Evolutionary conservation across 2,797 vertebrate genomes (phyloP).

Genomic region (Ammospiza maritima): DNA sequence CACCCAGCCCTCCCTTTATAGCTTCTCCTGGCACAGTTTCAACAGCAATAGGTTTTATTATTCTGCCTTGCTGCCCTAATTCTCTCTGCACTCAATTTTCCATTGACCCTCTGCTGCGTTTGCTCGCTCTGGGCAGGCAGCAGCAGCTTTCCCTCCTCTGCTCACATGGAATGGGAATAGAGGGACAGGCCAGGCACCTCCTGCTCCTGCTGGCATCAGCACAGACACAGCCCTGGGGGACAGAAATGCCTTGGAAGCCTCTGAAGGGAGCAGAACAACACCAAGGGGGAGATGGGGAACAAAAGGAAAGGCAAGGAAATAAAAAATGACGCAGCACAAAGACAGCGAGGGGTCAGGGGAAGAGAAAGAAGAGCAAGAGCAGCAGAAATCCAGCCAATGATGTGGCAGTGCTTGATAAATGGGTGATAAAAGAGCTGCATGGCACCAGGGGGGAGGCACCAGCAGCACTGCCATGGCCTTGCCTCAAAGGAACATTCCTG

Average conservation of each 20-base stretch:
- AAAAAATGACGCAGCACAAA: neutral
- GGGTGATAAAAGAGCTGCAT: fast-evolving
- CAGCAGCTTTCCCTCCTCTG: neutral
- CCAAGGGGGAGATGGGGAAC: neutral
- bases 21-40: conserved; percentile 41
- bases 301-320: neutral
- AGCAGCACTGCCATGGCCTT: fast-evolving
- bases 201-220: neutral
- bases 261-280: neutral
- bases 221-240: fast-evolving
- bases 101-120: neutral
- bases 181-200: neutral
- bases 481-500: fast-evolving
- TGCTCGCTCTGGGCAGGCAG: neutral
- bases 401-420: fast-evolving
- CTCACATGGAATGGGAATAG: fast-evolving
- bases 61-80: conserved; percentile 58
- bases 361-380: neutral
- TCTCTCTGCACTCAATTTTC: conserved; percentile 56
- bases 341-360: neutral
- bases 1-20: conserved; percentile 37
- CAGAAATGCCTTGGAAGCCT: neutral
- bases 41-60: conserved; percentile 63
- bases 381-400: neutral
- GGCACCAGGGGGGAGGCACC: neutral